These are phyloP conservation scores for Merodon equestris DNA, from an alignment of 2,888 invertebrate species.

Conservation along the genomic window DNA sequence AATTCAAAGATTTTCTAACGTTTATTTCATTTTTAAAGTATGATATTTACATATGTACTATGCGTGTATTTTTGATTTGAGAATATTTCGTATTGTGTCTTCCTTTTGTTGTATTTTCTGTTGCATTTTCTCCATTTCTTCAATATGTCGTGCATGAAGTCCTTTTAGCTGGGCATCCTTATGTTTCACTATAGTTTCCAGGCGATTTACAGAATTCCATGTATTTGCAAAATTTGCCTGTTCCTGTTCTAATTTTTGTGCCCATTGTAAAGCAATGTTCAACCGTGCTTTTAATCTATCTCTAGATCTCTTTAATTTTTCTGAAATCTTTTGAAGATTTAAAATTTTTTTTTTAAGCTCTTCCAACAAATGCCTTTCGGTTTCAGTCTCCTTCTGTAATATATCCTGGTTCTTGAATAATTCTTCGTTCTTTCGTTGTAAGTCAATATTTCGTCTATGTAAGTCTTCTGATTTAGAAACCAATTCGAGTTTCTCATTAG, in stretches of 20 bases:
- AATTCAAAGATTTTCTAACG: too few relatives aligned
- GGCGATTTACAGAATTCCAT: slow-evolving; percentile 76
- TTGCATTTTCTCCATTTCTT: slow-evolving; percentile 76
- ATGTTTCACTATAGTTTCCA: slow-evolving; percentile 76
- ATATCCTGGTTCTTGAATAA: slow-evolving; percentile 67
- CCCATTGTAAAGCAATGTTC: slow-evolving; percentile 77
- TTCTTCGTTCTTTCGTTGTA: slow-evolving; percentile 50
- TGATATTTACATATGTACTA: not conserved
- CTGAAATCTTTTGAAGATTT: slow-evolving; percentile 72
- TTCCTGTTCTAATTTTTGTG: slow-evolving; percentile 76
- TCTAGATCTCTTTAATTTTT: slow-evolving; percentile 75
- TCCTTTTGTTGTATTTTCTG: slow-evolving; percentile 77
- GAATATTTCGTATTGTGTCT: slow-evolving; percentile 76
- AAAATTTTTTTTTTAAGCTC: slow-evolving; percentile 70
- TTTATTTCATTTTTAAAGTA: too few relatives aligned
- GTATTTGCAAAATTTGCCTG: slow-evolving; percentile 75
- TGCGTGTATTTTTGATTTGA: slow-evolving; percentile 71
- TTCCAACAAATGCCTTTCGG: slow-evolving; percentile 67
- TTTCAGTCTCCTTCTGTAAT: slow-evolving; percentile 71
- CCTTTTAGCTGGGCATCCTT: slow-evolving; percentile 78
- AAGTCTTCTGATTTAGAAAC: slow-evolving; percentile 73
- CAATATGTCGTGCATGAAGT: slow-evolving; percentile 74
- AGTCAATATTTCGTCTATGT: slow-evolving; percentile 48
- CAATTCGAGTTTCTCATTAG: slow-evolving; percentile 83
- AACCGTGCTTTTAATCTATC: slow-evolving; percentile 76